Evolutionary conservation across 2,797 vertebrate species (phyloP).

Genomic region (Huso huso): DNA sequence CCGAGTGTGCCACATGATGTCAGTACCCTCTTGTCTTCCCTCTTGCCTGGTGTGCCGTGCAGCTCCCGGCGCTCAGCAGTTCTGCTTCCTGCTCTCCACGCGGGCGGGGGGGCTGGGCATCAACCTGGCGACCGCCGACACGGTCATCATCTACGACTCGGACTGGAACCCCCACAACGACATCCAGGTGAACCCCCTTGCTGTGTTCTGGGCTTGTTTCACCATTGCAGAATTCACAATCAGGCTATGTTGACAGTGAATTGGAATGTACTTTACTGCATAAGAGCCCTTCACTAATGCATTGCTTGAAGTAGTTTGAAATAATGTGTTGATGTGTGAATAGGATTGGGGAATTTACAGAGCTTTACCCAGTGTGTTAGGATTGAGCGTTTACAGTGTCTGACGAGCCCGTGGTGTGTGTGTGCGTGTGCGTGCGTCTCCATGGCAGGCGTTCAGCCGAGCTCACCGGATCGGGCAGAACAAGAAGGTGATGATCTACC

Average conservation of each 20-base stretch:
- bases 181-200: conserved; percentile 70
- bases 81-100: conserved; percentile 92
- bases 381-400: too few species aligned
- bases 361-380: too few species aligned
- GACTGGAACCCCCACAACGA: conserved; percentile 98
- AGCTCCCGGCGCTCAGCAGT: conserved; percentile 95
- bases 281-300: too few species aligned
- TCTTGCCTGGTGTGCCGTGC: conserved; percentile 28
- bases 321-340: too few species aligned
- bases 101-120: conserved; percentile 91
- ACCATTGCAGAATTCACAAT: too few species aligned
- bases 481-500: conserved; percentile 98
- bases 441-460: conserved; percentile 84
- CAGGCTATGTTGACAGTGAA: too few species aligned
- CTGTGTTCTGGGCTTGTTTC: too few species aligned
- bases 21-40: background rate
- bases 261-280: too few species aligned
- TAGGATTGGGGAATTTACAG: too few species aligned
- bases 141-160: conserved; percentile 92
- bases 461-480: conserved; percentile 95
- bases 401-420: too few species aligned
- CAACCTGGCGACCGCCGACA: conserved; percentile 91
- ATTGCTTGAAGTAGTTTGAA: too few species aligned
- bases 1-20: background rate
- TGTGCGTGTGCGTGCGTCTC: background rate